Percentiles rank a stretch among this genome's conserved stretches.
phyloP scores from a whole-genome alignment of 2,113 vertebrate genomes.

The Pluvianellus socialis region DNA sequence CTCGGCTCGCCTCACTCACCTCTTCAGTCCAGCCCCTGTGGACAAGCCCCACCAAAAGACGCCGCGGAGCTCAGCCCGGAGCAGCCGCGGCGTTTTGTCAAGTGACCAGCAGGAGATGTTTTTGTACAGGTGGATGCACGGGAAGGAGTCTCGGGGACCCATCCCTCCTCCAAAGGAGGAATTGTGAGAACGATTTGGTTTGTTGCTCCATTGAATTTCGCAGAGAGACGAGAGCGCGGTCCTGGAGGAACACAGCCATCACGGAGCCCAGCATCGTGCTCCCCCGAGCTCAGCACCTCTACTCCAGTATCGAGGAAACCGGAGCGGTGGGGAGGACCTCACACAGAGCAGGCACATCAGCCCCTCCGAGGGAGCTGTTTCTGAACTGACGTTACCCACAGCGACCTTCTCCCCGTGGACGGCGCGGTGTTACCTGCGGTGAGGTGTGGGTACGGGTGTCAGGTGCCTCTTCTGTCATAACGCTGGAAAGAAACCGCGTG shows the following conservation, averaged over 20 bases:
- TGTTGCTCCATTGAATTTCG: not conserved
- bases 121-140: not conserved
- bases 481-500: not conserved
- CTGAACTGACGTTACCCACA: not conserved
- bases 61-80: not conserved
- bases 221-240: not conserved
- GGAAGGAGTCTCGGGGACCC: not conserved
- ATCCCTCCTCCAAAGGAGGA: not conserved
- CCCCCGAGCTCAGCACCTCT: too few species aligned
- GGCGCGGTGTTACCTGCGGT: not conserved
- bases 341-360: not conserved
- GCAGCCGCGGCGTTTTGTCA: rapidly evolving
- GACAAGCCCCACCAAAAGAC: not conserved
- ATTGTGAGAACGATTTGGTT: not conserved
- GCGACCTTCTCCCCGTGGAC: not conserved
- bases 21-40: not conserved
- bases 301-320: not conserved
- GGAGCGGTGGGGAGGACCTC: not conserved
- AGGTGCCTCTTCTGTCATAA: not conserved
- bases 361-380: not conserved
- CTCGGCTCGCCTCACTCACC: not conserved
- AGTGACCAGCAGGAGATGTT: not conserved
- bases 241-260: not conserved
- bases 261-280: not conserved
- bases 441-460: rapidly evolving